Base-by-base conservation (phyloP, 2,888 invertebrate genomes). In the Cabera pusaria region DNA sequence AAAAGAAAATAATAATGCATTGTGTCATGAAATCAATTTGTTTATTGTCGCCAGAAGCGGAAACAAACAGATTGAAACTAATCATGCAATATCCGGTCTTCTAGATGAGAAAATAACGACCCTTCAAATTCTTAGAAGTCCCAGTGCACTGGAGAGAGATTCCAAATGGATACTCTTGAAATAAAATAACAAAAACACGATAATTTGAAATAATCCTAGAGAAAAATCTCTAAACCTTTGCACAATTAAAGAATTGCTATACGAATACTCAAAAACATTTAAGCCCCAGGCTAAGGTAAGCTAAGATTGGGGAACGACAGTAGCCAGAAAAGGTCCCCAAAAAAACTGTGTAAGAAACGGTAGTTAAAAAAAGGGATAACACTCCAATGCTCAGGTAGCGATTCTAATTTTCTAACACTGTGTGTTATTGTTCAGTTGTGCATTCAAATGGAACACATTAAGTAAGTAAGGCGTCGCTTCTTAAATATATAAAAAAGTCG, bases 361-460 rank as follows among this genome's bases (percentile, higher is more conserved):
- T 66, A 66, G 67, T 65, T 38, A 44, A 63, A 60, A 68, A 65
- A 61, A 55, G 40, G 39, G 40, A 51, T 27, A 52, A 44, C 59
- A 61, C 37, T 44, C 33, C 10, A 67, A 67, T 57, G 54, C 49
- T 50, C 55, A 78, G 77, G 77, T 77, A 79, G 69, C 59, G 47
- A 35, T 41, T 57, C 51, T 36, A 42, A 42, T 42, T 35, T 32
- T 16, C 31, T 56, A 53, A 57, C 59, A 60, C 59, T 56, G 55
- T 51, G 50, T 69, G 44, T 62, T 67, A 64, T 68, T 67, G 61
- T 67, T 53, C 56, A 65, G 54, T 57, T 53, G 66, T 64, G 69
- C 71, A 50, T 59, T 61, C 64, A 72, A 63, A 64, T 57, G 65
- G 56, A 62, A 64, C 42, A 64, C 51, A 72, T 75, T 73, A 71